Evolutionary conservation across 2,888 invertebrate species (phyloP).

Genomic region (Uloborus plumipes): DNA sequence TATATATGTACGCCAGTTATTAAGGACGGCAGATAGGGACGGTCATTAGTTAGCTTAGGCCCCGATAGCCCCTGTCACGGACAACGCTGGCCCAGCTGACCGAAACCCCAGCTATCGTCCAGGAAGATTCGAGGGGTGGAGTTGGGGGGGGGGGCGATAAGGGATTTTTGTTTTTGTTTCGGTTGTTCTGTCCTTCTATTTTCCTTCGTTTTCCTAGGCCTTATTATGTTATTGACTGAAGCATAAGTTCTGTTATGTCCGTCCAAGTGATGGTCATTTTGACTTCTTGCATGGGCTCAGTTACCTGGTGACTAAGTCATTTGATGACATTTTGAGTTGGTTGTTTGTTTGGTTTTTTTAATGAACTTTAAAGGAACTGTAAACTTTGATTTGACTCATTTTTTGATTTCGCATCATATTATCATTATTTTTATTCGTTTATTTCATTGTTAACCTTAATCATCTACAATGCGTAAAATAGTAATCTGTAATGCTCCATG

Average conservation of each 20-base stretch:
- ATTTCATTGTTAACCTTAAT: too few species aligned
- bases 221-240: slow-evolving; percentile 57
- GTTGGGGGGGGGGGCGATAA: slow-evolving; percentile 29
- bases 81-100: slow-evolving; percentile 56
- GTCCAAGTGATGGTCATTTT: slow-evolving; percentile 42
- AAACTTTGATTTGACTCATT: too few species aligned
- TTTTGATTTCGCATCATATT: too few species aligned
- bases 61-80: slow-evolving; percentile 53
- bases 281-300: slow-evolving; percentile 23
- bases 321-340: too few species aligned
- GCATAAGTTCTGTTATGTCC: not conserved
- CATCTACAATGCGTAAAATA: too few species aligned
- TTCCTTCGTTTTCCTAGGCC: slow-evolving; percentile 17
- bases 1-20: slow-evolving; percentile 23
- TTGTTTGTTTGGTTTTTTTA: too few species aligned
- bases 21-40: slow-evolving; percentile 56
- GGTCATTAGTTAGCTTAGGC: slow-evolving; percentile 57
- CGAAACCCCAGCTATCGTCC: slow-evolving; percentile 35
- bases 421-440: too few species aligned
- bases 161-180: slow-evolving; percentile 21
- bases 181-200: slow-evolving; percentile 7
- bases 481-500: too few species aligned
- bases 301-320: slow-evolving; percentile 30
- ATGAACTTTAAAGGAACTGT: too few species aligned
- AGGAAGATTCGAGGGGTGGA: not conserved